Conservation (phyloP, 1,140 invertebrate genomes). For the Wiebesia pumilae region DNA sequence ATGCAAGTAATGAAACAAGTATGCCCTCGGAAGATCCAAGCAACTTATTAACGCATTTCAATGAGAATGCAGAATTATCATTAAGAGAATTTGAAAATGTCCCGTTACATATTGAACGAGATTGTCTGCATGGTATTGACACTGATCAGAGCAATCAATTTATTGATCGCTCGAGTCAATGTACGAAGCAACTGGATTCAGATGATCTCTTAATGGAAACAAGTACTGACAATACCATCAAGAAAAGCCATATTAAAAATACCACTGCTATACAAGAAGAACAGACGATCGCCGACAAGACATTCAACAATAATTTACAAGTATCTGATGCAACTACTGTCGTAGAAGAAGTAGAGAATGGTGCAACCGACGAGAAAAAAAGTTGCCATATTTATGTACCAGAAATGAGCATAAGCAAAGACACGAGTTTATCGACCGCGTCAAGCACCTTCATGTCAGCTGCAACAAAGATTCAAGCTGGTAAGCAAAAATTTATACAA, state of each 20-base stretch:
- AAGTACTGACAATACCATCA: not conserved
- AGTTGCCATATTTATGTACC: conserved; percentile 53
- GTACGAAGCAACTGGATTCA: not conserved
- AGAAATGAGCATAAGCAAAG: conserved; percentile 45
- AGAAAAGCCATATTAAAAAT: conserved; percentile 11
- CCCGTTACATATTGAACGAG: not conserved
- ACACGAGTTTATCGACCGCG: conserved; percentile 29
- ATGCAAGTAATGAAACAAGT: not conserved
- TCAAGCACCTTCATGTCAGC: conserved; percentile 59
- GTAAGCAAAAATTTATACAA: conserved; percentile 44
- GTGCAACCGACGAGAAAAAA: conserved; percentile 37
- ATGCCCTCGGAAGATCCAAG: not conserved
- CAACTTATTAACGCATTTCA: not conserved
- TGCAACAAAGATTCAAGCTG: conserved; percentile 65
- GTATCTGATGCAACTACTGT: not conserved
- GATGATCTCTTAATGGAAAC: conserved; percentile 16
- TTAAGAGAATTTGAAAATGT: not conserved
- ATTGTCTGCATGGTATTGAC: not conserved
- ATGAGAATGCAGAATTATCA: not conserved
- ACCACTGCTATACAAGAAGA: not conserved
- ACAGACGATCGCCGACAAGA: not conserved
- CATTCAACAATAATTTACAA: not conserved
- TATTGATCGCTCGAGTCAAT: conserved; percentile 22
- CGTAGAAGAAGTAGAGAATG: not conserved
- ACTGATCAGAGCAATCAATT: conserved; percentile 24